Conservation (phyloP, 2,797 vertebrate genomes). For the Micrastur ruficollis region DNA sequence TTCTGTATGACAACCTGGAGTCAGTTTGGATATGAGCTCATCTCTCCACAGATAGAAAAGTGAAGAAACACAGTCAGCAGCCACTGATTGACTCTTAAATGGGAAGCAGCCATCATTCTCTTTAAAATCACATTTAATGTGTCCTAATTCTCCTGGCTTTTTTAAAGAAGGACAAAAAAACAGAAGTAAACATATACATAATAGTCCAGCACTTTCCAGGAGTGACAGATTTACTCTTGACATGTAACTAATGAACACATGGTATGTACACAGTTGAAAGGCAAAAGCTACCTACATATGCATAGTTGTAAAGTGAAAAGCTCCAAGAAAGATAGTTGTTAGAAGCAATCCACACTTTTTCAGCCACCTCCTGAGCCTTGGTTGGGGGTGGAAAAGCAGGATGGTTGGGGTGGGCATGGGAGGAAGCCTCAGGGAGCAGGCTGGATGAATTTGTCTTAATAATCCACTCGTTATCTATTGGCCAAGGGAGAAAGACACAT, state of each 20-base stretch:
- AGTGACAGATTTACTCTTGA: neutral
- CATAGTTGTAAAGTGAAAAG: neutral
- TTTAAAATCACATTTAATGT: neutral
- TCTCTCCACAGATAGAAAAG: neutral
- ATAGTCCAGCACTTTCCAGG: neutral
- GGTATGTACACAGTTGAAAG: neutral
- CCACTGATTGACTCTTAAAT: neutral
- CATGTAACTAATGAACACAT: neutral
- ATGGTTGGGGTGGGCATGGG: neutral
- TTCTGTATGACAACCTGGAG: neutral
- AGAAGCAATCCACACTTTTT: neutral
- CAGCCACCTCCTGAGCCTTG: neutral
- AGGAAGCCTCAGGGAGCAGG: neutral
- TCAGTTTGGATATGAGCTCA: neutral
- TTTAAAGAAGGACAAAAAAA: neutral
- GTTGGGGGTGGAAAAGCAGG: neutral
- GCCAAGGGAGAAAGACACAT: neutral
- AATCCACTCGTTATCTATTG: neutral
- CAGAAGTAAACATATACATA: neutral
- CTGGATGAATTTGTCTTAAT: neutral
- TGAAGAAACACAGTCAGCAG: neutral
- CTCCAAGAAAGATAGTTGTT: neutral
- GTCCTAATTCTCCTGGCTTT: neutral
- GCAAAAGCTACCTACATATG: neutral
- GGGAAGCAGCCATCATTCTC: neutral